A percentile compares a stretch with the other conserved stretches of the same genome.
Evolutionary conservation across 2,113 vertebrate species (phyloP).

Genomic region (Rhegmatorhina hoffmannsi): DNA sequence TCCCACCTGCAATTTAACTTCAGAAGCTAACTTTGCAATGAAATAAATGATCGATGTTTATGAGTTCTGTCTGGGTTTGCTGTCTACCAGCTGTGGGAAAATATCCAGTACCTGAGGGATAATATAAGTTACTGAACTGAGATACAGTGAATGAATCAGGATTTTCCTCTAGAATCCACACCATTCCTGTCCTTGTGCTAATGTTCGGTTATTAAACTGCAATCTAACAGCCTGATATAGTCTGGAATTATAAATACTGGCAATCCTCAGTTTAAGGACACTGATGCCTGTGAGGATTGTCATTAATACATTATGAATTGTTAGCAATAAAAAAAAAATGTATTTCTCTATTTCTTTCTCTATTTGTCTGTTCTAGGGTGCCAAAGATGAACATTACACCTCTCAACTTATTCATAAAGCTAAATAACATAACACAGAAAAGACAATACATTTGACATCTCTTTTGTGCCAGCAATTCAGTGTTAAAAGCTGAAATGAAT

Average conservation of each 20-base stretch:
- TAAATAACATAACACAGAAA: slow-evolving; percentile 1
- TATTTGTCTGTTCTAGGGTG: neutral
- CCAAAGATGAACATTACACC: neutral
- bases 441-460: neutral
- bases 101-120: neutral
- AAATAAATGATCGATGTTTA: slow-evolving; percentile 15
- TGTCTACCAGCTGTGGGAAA: neutral
- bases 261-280: neutral
- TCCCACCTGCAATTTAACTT: slow-evolving; percentile 23
- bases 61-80: neutral
- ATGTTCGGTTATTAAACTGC: neutral
- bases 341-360: neutral
- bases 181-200: neutral
- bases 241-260: neutral
- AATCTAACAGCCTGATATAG: neutral
- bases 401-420: neutral
- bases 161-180: neutral
- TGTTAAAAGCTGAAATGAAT: neutral
- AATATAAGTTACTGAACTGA: neutral
- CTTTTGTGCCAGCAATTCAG: neutral
- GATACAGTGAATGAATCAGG: neutral
- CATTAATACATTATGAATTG: neutral
- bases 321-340: neutral
- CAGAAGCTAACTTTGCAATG: neutral
- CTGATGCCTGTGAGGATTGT: neutral